Conservation (phyloP, 2,797 vertebrate species). For the Knipowitschia caucasica region DNA sequence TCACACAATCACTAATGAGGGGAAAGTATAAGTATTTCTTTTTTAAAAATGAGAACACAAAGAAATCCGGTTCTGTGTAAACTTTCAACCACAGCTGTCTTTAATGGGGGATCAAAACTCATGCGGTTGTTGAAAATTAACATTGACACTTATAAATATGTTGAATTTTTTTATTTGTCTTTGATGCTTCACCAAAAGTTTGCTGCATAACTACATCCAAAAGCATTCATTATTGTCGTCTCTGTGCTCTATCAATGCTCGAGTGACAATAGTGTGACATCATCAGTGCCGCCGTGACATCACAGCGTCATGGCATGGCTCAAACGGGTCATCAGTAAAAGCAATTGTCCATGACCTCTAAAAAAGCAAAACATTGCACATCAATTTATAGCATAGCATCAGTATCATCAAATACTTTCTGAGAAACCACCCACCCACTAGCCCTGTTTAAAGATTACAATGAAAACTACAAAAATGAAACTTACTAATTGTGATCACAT, state of each 20-base stretch:
- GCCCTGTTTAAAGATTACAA: slow-evolving; percentile 18
- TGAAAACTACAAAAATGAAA: not conserved
- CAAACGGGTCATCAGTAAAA: slow-evolving; percentile 45
- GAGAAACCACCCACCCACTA: slow-evolving; percentile 3
- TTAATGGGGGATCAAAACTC: too few relatives aligned
- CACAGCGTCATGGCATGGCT: slow-evolving; percentile 44
- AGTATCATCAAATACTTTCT: slow-evolving; percentile 16
- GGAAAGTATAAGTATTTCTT: too few relatives aligned
- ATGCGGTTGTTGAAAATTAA: not conserved
- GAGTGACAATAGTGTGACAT: slow-evolving; percentile 52
- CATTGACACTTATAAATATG: not conserved
- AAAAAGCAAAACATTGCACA: slow-evolving; percentile 61
- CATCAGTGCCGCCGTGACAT: slow-evolving; percentile 45
- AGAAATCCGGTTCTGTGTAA: too few relatives aligned
- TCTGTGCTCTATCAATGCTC: slow-evolving; percentile 41
- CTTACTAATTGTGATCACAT: too few relatives aligned
- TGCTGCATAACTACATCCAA: slow-evolving; percentile 71
- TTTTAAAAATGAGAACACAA: too few relatives aligned
- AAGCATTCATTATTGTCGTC: slow-evolving; percentile 51
- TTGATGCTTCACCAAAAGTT: slow-evolving; percentile 70
- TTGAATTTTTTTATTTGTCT: slow-evolving; percentile 45
- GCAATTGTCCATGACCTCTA: slow-evolving; percentile 43
- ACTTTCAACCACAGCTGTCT: too few relatives aligned
- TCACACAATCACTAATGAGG: too few relatives aligned
- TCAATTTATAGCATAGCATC: slow-evolving; percentile 42